Evolutionary conservation across 2,888 invertebrate genomes (phyloP), one percentile per base, ranked within the genome.

Genomic region (Serripes groenlandicus): DNA sequence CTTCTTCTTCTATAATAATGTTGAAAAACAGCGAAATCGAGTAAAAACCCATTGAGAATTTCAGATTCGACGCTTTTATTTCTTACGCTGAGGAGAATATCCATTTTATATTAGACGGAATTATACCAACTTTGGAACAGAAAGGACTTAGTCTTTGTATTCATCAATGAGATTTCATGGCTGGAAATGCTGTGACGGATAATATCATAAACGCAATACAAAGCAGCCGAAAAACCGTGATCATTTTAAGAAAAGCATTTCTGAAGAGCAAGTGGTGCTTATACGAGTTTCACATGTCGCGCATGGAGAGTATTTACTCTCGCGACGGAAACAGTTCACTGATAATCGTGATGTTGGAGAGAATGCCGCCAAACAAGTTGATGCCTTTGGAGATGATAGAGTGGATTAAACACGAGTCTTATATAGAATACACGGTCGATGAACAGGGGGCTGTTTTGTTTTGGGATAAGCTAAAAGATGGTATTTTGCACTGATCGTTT

Each of bases 241-340:
- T 60, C 1, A 26, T 60, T 7, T 21, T 60, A 18, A 30, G 15
- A 2, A 28, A 60, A 32, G 30, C 18, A 5, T 60, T 26, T 21
- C 11, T 60, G 30, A 60, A 60, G 30, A 5, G 60, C 11, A 28
- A 28, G 32, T 60, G 60, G 60, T 60, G 60, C 21, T 75, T 88
- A 69, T 89, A 87, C 62, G 91, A 91, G 76, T 86, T 90, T 26
- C 75, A 87, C 30, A 87, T 87, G 76, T 88, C 90, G 0, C 52
- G 81, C n/a, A 82, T 86, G 86, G 88, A 88, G 66, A 84, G 83
- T 60, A 79, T 85, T 3, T 85, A 81, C 42, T 81, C 84, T 0
- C 71, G 78, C 32, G 60, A 66, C 15, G 60, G 60, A 15, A 60
- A 30, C 28, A 32, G 60, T 2, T 60, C 30, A 5, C 15, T 60